Evolutionary conservation across 2,113 vertebrate species (phyloP).

Genomic region (Oncorhynchus tshawytscha): DNA sequence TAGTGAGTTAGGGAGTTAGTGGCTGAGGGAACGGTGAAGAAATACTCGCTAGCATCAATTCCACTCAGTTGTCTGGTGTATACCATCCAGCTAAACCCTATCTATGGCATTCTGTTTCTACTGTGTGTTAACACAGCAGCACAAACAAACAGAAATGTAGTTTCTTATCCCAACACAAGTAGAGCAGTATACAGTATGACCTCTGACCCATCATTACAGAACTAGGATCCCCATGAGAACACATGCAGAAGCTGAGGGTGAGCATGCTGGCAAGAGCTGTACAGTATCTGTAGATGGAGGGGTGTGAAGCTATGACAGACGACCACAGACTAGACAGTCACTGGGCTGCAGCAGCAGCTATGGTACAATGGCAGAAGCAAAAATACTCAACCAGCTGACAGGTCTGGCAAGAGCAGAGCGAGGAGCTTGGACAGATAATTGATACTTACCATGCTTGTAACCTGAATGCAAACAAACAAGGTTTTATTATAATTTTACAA

Average conservation of each 20-base stretch:
- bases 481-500: constrained; percentile 50
- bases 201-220: background rate
- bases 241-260: constrained; percentile 53
- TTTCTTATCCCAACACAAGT: background rate
- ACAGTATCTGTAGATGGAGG: constrained; percentile 21
- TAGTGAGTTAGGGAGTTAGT: background rate
- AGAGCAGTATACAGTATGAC: constrained; percentile 10
- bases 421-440: constrained; percentile 69
- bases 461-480: constrained; percentile 93
- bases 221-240: constrained; percentile 36
- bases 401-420: constrained; percentile 78
- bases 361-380: constrained; percentile 15
- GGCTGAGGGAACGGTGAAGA: background rate
- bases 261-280: constrained; percentile 78
- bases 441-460: constrained; percentile 99
- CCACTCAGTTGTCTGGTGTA: too few species aligned
- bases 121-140: background rate
- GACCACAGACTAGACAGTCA: constrained; percentile 29
- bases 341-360: constrained; percentile 18
- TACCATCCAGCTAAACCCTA: background rate
- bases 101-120: background rate
- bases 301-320: constrained; percentile 33
- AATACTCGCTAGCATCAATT: too few species aligned
- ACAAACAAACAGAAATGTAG: background rate
- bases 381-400: constrained; percentile 54